Conservation (phyloP, 1,140 invertebrate genomes). For the Neelides sp. region DNA sequence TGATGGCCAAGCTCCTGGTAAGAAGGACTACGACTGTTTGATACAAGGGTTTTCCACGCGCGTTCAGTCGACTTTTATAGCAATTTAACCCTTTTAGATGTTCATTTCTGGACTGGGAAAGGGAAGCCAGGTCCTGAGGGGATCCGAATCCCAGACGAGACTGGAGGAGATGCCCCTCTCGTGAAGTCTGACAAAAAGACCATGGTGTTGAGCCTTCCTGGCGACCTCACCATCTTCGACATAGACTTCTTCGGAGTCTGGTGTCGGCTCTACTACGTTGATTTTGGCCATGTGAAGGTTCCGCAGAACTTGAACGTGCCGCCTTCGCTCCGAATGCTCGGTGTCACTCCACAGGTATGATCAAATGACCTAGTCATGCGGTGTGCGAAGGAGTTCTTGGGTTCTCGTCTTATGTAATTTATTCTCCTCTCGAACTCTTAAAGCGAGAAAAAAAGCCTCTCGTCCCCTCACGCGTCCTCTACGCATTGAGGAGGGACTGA, state of each 20-base stretch:
- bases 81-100: slow-evolving; percentile 45
- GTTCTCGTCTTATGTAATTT: too few species aligned
- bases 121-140: slow-evolving; percentile 66
- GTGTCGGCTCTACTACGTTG: slow-evolving; percentile 76
- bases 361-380: too few species aligned
- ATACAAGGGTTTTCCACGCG: background rate
- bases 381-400: too few species aligned
- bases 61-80: background rate
- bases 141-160: slow-evolving; percentile 71
- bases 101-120: slow-evolving; percentile 77
- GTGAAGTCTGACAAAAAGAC: slow-evolving; percentile 68
- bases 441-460: too few species aligned
- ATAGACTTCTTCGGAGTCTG: slow-evolving; percentile 75
- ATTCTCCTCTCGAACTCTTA: too few species aligned
- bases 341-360: slow-evolving; percentile 81
- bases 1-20: slow-evolving; percentile 78
- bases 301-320: slow-evolving; percentile 65
- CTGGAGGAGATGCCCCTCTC: slow-evolving; percentile 65
- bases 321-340: slow-evolving; percentile 81
- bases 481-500: too few species aligned
- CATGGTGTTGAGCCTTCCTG: slow-evolving; percentile 70
- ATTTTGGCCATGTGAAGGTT: slow-evolving; percentile 73
- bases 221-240: slow-evolving; percentile 64
- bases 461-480: too few species aligned
- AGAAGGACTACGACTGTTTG: slow-evolving; percentile 29